Base-by-base conservation (phyloP, 2,888 invertebrate species). In the Ormyrus labotus region DNA sequence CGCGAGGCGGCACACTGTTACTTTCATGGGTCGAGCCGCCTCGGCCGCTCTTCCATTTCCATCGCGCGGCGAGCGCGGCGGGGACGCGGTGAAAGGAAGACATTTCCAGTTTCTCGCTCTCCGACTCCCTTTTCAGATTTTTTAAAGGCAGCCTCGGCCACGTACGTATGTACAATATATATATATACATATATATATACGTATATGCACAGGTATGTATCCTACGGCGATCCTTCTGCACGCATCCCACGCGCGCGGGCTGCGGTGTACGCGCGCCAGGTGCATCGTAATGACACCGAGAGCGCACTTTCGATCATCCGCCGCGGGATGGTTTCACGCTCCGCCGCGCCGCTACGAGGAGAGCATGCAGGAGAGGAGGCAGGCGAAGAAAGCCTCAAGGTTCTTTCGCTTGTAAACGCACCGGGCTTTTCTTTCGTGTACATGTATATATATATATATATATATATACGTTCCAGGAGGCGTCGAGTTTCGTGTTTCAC, bases 11-110 rank as follows among this genome's bases (percentile, higher is more conserved):
- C 48, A n/a, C 87, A 89, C 90, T 90, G 89, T 90, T 90, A 90
- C 90, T 90, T 90, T 90, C 90, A 89, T 90, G 88, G 88, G 87
- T 88, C 88, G 89, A 83, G 58, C 86, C 85, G 84, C 86, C 86
- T 85, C 3, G 13, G 60, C 51, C 11, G 53, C 69, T 10, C 34
- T 83, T 83, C 83, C 84, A 80, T 85, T 83, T 83, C 84, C 83
- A 83, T 70, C 77, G 81, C 77, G 81, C 80, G 81, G 79, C 60
- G 67, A 72, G 71, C 74, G 69, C 64, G 81, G 82, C 83, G 83
- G 82, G 77, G 83, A 82, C 73, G 79, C 34, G 86, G 89, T 89
- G 89, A 89, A 89, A 89, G 89, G 89, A 87, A 87, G 86, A 87
- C 84, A 83, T 86, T 86, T 87, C 86, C 87, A 86, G 84, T 85